A percentile compares a stretch with the other conserved stretches of the same genome.
phyloP scores from a whole-genome alignment of 2,113 vertebrate species.

The Rhynchopsitta pachyrhyncha region DNA sequence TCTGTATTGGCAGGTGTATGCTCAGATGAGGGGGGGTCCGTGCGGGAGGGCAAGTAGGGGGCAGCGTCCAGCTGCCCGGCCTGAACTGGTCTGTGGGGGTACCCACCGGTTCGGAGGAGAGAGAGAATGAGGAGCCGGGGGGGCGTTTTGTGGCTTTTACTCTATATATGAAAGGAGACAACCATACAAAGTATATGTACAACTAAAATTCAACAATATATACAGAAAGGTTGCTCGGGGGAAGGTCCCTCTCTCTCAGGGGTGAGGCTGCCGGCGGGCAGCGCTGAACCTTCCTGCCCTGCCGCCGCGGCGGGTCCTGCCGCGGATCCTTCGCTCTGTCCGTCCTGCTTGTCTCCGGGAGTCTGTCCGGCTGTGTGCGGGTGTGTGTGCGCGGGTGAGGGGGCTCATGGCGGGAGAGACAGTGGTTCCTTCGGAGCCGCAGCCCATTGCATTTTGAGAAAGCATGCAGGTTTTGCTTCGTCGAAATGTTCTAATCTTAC shows the following conservation, averaged over 20 bases:
- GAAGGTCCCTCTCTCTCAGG: slow-evolving; percentile 72
- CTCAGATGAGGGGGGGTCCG: background rate
- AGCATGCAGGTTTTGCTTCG: slow-evolving; percentile 68
- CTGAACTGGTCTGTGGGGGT: background rate
- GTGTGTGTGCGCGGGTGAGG: slow-evolving; percentile 6
- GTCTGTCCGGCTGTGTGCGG: background rate
- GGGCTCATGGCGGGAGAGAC: background rate
- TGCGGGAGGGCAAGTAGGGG: background rate
- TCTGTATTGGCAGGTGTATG: background rate
- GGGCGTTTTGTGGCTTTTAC: slow-evolving; percentile 89
- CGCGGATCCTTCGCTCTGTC: slow-evolving; percentile 45
- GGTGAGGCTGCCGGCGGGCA: slow-evolving; percentile 20
- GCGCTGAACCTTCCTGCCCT: slow-evolving; percentile 41
- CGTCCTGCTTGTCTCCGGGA: slow-evolving; percentile 62
- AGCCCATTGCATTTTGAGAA: slow-evolving; percentile 66
- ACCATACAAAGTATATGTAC: slow-evolving; percentile 99
- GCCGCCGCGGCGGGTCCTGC: slow-evolving; percentile 19
- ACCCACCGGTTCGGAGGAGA: background rate
- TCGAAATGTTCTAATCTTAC: slow-evolving; percentile 58
- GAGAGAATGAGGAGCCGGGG: slow-evolving; percentile 75
- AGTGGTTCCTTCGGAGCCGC: slow-evolving; percentile 41
- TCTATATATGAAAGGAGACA: slow-evolving; percentile 97
- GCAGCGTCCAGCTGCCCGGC: background rate
- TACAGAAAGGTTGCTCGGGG: slow-evolving; percentile 90
- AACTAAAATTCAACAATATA: slow-evolving; percentile 98